phyloP scores from a whole-genome alignment of 2,888 invertebrate species.

The Trichacis sp. region DNA sequence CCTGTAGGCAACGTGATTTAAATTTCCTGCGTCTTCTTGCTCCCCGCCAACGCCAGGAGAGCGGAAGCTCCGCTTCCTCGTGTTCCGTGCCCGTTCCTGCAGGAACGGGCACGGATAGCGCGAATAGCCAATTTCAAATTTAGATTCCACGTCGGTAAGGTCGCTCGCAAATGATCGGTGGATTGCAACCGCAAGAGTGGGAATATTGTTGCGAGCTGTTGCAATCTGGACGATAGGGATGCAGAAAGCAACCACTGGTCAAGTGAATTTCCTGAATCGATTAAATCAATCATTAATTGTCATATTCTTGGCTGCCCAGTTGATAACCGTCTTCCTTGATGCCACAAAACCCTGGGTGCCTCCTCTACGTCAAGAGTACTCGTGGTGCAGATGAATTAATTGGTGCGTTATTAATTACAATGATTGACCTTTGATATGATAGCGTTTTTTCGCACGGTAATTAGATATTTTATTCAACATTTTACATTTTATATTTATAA shows the following conservation, averaged over 20 bases:
- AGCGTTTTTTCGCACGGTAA: conserved; percentile 26
- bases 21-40: too few relatives aligned
- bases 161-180: too few relatives aligned
- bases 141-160: too few relatives aligned
- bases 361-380: conserved; percentile 32
- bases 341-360: conserved; percentile 35
- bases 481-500: conserved; percentile 1
- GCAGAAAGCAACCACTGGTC: conserved; percentile 35
- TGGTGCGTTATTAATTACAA: conserved; percentile 4
- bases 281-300: conserved; percentile 32
- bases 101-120: too few relatives aligned
- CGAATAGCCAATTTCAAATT: too few relatives aligned
- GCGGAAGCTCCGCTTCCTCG: too few relatives aligned
- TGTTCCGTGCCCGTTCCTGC: too few relatives aligned
- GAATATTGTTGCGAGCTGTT: too few relatives aligned
- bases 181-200: too few relatives aligned
- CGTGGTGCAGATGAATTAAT: conserved; percentile 24
- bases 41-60: too few relatives aligned
- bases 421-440: conserved; percentile 5
- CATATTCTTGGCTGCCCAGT: conserved; percentile 41
- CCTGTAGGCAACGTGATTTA: too few relatives aligned
- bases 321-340: conserved; percentile 43
- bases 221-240: too few relatives aligned
- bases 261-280: conserved; percentile 15
- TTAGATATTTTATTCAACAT: conserved; percentile 16